phyloP scores from a whole-genome alignment of 92 coral and sea anemone species.

The Galaxea fascicularis region DNA sequence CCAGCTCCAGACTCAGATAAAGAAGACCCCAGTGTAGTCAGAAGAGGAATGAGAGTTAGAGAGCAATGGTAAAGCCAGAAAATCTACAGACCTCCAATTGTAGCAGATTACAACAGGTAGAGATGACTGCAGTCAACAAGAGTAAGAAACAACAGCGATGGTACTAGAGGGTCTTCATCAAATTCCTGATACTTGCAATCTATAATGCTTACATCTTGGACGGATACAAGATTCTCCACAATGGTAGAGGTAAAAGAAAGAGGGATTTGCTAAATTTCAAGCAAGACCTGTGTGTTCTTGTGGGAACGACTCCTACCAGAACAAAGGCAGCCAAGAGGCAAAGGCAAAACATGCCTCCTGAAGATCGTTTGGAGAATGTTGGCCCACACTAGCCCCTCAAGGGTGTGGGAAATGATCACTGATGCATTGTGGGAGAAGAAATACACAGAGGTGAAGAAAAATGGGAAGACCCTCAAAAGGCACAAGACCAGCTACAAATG shows the following conservation, averaged over 20 bases:
- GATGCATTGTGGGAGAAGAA: slow-evolving; percentile 53
- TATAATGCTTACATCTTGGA: slow-evolving; percentile 53
- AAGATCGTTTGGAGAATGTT: slow-evolving; percentile 50
- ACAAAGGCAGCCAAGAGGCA: slow-evolving; percentile 47
- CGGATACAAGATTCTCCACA: slow-evolving; percentile 46
- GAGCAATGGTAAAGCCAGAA: not conserved
- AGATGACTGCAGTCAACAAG: slow-evolving; percentile 67
- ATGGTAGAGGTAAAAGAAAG: slow-evolving; percentile 52
- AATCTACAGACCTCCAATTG: slow-evolving; percentile 19
- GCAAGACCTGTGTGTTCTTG: slow-evolving; percentile 61
- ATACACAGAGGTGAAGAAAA: slow-evolving; percentile 30
- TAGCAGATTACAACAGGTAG: slow-evolving; percentile 61
- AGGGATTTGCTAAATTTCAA: slow-evolving; percentile 32
- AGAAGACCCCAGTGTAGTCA: too few relatives aligned
- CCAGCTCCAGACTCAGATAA: slow-evolving; percentile 35
- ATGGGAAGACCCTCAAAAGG: slow-evolving; percentile 5
- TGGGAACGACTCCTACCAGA: slow-evolving; percentile 40
- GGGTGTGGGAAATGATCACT: slow-evolving; percentile 56
- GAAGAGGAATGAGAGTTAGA: not conserved
- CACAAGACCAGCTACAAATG: slow-evolving; percentile 45
- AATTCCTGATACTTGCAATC: slow-evolving; percentile 36
- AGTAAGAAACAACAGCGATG: slow-evolving; percentile 58
- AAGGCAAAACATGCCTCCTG: slow-evolving; percentile 25
- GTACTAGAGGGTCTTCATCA: slow-evolving; percentile 64
- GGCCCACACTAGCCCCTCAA: slow-evolving; percentile 52